These are phyloP conservation scores for Orius laevigatus DNA, from an alignment of 1,140 invertebrate genomes.

Conservation along the genomic window DNA sequence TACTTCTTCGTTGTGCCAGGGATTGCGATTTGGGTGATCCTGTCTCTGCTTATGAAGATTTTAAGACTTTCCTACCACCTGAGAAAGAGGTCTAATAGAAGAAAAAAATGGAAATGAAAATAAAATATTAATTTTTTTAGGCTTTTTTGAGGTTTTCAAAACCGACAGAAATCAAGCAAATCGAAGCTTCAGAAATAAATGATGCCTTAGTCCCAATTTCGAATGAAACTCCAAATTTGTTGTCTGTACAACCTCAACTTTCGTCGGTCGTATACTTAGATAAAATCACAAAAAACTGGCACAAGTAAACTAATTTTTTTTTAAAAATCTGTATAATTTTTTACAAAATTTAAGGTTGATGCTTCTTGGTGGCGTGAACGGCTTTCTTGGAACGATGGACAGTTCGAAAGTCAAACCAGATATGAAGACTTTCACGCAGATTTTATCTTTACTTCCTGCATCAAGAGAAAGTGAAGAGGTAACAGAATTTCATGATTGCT, in stretches of 20 bases:
- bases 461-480: slow-evolving; percentile 43
- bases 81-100: slow-evolving; percentile 2
- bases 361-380: slow-evolving; percentile 59
- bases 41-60: slow-evolving; percentile 33
- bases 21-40: slow-evolving; percentile 62
- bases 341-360: slow-evolving; percentile 34
- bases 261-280: slow-evolving; percentile 36
- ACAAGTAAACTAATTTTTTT: slow-evolving; percentile 26
- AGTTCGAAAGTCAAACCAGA: slow-evolving; percentile 46
- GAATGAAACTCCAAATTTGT: slow-evolving; percentile 3
- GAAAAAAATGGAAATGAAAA: too few species aligned
- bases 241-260: slow-evolving; percentile 29
- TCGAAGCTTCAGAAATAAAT: too few species aligned
- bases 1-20: slow-evolving; percentile 55
- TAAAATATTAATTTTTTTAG: too few species aligned
- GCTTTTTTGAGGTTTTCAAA: background rate
- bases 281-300: slow-evolving; percentile 37
- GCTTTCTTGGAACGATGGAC: slow-evolving; percentile 58
- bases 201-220: background rate
- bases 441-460: slow-evolving; percentile 53
- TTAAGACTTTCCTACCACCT: slow-evolving; percentile 7
- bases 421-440: slow-evolving; percentile 59
- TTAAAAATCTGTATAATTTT: background rate
- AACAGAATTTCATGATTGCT: background rate
- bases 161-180: background rate